Evolutionary conservation across 2,888 invertebrate genomes (phyloP).

Genomic region (Brachyopa scutellaris): DNA sequence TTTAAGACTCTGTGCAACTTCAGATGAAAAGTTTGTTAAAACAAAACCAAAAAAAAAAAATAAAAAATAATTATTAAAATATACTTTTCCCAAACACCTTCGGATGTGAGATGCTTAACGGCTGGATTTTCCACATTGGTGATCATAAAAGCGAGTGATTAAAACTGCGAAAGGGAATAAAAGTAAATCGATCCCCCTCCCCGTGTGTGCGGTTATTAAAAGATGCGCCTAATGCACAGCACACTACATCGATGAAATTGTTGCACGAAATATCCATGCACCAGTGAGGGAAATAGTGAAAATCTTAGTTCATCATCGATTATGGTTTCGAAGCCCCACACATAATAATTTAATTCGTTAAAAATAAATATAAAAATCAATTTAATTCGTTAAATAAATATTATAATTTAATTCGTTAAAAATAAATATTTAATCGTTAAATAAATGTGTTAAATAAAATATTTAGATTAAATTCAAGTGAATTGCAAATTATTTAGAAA

Average conservation of each 20-base stretch:
- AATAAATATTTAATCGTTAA: background rate
- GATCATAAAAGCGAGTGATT: slow-evolving; percentile 38
- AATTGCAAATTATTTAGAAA: too few species aligned
- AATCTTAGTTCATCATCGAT: background rate
- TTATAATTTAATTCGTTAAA: too few species aligned
- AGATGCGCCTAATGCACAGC: slow-evolving; percentile 33
- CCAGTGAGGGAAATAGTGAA: slow-evolving; percentile 51
- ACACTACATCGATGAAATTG: slow-evolving; percentile 37
- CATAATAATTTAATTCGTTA: background rate
- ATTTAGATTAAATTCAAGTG: too few species aligned
- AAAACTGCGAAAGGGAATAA: slow-evolving; percentile 8
- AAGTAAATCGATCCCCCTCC: slow-evolving; percentile 26
- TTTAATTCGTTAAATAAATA: too few species aligned
- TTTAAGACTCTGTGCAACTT: background rate
- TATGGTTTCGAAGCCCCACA: background rate
- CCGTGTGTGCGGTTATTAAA: too few species aligned
- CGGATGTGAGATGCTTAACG: too few species aligned
- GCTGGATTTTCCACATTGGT: slow-evolving; percentile 55
- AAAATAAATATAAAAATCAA: background rate
- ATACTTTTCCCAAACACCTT: background rate
- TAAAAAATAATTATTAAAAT: background rate
- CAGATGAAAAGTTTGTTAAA: slow-evolving; percentile 4
- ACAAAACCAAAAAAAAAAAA: background rate
- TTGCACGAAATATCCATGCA: slow-evolving; percentile 56
- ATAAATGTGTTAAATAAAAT: too few species aligned